phyloP scores from a whole-genome alignment of 2,797 vertebrate species.

The Pristis pectinata region DNA sequence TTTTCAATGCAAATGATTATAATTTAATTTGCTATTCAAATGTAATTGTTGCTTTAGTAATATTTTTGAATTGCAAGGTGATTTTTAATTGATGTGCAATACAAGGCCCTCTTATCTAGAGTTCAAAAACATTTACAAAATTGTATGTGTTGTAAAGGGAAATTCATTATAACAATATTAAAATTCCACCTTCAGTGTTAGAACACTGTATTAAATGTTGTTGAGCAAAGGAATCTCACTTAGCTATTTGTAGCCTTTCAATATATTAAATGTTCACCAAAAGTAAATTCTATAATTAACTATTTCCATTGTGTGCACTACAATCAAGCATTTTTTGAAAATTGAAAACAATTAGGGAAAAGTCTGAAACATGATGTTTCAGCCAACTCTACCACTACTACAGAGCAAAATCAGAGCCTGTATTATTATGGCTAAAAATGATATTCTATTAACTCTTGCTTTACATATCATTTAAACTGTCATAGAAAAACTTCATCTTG shows the following conservation, averaged over 20 bases:
- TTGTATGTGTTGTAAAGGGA: neutral
- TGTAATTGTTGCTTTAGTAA: neutral
- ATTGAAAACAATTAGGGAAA: neutral
- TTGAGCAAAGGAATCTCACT: neutral
- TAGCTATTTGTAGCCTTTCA: neutral
- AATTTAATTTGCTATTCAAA: neutral
- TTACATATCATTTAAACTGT: neutral
- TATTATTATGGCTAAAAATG: neutral
- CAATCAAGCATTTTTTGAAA: neutral
- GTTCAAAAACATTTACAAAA: neutral
- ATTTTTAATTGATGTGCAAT: neutral
- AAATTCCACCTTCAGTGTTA: neutral
- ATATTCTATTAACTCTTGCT: neutral
- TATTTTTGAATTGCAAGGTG: neutral
- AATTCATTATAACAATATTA: neutral
- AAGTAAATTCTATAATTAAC: neutral
- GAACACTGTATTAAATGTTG: neutral
- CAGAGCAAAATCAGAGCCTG: neutral
- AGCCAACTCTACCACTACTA: neutral
- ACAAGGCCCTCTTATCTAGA: neutral
- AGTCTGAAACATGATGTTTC: neutral
- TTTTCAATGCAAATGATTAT: conserved; percentile 1
- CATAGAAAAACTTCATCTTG: neutral
- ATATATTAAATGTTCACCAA: neutral
- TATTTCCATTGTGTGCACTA: neutral